Percentiles rank a stretch among this genome's conserved stretches.
Evolutionary conservation across 2,113 vertebrate genomes (phyloP).

Genomic region (Erinaceus europaeus): DNA sequence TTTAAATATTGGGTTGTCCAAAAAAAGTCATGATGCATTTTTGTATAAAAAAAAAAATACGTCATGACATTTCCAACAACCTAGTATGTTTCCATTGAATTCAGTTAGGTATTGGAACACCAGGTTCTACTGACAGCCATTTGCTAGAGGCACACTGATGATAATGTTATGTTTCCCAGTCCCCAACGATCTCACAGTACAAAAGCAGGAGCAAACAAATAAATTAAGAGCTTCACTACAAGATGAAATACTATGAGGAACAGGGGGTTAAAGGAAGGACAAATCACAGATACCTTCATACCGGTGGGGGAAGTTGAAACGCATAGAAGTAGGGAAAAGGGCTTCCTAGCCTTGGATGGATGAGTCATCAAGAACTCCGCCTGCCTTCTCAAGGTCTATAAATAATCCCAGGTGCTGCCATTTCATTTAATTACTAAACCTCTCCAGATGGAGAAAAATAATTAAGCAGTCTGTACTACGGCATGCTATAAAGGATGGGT

Average conservation of each 20-base stretch:
- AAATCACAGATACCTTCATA: not conserved
- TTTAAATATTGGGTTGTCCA: no score
- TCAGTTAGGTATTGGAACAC: not conserved
- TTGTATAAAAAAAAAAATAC: no score
- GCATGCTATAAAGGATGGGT: constrained; percentile 61
- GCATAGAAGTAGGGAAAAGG: not conserved
- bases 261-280: constrained; percentile 1
- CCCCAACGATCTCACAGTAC: not conserved
- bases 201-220: not conserved
- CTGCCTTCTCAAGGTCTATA: constrained; percentile 52
- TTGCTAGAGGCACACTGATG: not conserved
- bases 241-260: not conserved
- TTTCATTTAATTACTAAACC: constrained; percentile 70
- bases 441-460: constrained; percentile 76
- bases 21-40: no score
- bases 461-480: constrained; percentile 65
- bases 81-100: not conserved
- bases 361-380: constrained; percentile 63
- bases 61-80: no score
- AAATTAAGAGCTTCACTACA: not conserved
- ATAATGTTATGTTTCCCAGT: not conserved
- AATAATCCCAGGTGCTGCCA: constrained; percentile 75
- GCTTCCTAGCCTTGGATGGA: not conserved
- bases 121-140: not conserved
- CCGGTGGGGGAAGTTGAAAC: not conserved